Evolutionary conservation across 2,797 vertebrate species (phyloP).

Genomic region (Echiichthys vipera): DNA sequence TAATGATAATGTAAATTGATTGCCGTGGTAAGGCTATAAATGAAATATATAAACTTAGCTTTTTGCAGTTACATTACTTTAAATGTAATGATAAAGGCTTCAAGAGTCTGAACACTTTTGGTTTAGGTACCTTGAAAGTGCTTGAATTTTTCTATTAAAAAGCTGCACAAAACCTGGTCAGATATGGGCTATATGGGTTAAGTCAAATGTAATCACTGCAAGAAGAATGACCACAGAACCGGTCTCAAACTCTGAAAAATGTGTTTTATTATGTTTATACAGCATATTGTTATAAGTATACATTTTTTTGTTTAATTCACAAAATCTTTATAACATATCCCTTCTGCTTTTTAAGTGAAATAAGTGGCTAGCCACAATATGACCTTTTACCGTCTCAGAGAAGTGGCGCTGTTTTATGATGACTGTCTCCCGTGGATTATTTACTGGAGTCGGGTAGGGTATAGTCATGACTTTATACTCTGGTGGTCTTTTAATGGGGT

Average conservation of each 20-base stretch:
- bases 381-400: constrained; percentile 56
- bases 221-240: neutral
- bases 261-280: constrained; percentile 84
- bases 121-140: no score
- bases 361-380: constrained; percentile 74
- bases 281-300: constrained; percentile 86
- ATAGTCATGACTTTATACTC: constrained; percentile 47
- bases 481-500: constrained; percentile 42
- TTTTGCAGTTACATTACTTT: no score
- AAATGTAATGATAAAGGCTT: no score
- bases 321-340: constrained; percentile 79
- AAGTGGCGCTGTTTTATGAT: constrained; percentile 49
- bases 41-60: no score
- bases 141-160: no score
- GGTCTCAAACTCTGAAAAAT: constrained; percentile 83
- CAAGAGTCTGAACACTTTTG: no score
- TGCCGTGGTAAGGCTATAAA: no score
- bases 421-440: constrained; percentile 46
- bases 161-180: no score
- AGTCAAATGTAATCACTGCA: no score
- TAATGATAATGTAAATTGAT: no score
- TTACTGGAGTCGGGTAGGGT: constrained; percentile 34
- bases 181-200: no score
- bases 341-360: constrained; percentile 77
- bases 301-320: constrained; percentile 81